Evolutionary conservation across 2,888 invertebrate species (phyloP).

Genomic region (Patella caerulea): DNA sequence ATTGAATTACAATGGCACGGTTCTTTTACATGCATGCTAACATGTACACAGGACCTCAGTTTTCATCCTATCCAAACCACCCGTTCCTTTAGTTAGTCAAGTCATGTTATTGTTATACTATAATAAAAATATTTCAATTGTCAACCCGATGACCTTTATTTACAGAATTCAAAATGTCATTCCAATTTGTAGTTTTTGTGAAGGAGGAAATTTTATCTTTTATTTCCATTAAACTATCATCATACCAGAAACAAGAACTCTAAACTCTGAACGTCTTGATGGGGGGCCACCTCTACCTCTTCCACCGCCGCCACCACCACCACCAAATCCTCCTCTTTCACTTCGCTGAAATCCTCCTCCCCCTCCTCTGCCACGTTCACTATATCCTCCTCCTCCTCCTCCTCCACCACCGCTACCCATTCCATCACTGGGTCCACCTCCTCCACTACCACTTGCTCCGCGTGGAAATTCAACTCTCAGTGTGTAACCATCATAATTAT

Average conservation of each 20-base stretch:
- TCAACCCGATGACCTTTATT: too few relatives aligned
- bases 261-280: constrained; percentile 92
- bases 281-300: constrained; percentile 77
- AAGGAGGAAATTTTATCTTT: too few relatives aligned
- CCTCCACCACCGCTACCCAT: constrained; percentile 73
- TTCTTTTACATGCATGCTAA: too few relatives aligned
- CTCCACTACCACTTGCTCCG: constrained; percentile 74
- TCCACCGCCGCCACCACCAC: constrained; percentile 73
- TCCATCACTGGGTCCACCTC: constrained; percentile 73
- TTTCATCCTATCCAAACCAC: too few relatives aligned
- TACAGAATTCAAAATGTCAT: too few relatives aligned
- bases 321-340: constrained; percentile 34
- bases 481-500: constrained; percentile 98
- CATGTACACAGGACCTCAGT: too few relatives aligned
- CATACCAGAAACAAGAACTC: constrained; percentile 90
- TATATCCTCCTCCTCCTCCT: constrained; percentile 70
- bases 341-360: constrained; percentile 23
- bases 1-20: too few relatives aligned
- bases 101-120: too few relatives aligned
- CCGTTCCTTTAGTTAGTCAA: too few relatives aligned
- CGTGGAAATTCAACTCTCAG: constrained; percentile 97
- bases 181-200: too few relatives aligned
- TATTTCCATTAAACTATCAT: too few relatives aligned
- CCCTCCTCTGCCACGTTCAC: constrained; percentile 34
- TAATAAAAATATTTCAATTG: too few relatives aligned